Base-by-base conservation (phyloP, 1,140 invertebrate species). In the Chymomyza costata region DNA sequence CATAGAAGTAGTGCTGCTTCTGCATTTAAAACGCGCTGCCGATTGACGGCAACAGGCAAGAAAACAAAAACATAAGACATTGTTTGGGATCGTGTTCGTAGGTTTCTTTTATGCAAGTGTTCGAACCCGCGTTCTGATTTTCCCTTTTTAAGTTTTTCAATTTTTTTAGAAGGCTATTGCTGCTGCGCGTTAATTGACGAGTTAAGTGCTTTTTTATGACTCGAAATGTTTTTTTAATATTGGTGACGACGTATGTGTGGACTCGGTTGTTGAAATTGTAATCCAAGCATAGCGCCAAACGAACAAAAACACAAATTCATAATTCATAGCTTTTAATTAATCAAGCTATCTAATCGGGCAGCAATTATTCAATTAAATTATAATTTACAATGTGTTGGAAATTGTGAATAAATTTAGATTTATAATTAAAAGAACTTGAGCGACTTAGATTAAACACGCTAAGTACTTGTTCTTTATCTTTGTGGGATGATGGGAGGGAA, bases 151-250 rank as follows among this genome's bases (percentile, higher is more conserved):
- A 25, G 21, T 50, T 55, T 56, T 19, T 38, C 25, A 34, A 35
- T 44, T 28, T 49, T 32, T 28, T 28, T 5, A 6, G 25, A 5
- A 10, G 5, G 25, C 10, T 28, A 6, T 34, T 34, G 3, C 13
- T 35, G 40, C 47, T 46, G 21, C 39, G 63, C 56, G 76, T 81
- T 82, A 81, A 81, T 82, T 82, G 76, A 81, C 78, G 58, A 81
- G 76, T 81, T 81, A 69, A 81, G 76, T 81, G 76, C 70, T 82
- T 81, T 81, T 82, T 81, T 82, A 82, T 80, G 76, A 67, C 54
- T 57, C 50, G 49, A 67, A 80, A 81, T 80, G 69, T 65, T 43
- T 74, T 80, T 80, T 80, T 80, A 81, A 81, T 80, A n/a, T 80
- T 74, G 74, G 60, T 80, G 74, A 76, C 68, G 65, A 81, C n/a